A percentile compares a stretch with the other conserved stretches of the same genome.
These are phyloP conservation scores for Aelia acuminata DNA, from an alignment of 2,888 invertebrate genomes.

Conservation along the genomic window DNA sequence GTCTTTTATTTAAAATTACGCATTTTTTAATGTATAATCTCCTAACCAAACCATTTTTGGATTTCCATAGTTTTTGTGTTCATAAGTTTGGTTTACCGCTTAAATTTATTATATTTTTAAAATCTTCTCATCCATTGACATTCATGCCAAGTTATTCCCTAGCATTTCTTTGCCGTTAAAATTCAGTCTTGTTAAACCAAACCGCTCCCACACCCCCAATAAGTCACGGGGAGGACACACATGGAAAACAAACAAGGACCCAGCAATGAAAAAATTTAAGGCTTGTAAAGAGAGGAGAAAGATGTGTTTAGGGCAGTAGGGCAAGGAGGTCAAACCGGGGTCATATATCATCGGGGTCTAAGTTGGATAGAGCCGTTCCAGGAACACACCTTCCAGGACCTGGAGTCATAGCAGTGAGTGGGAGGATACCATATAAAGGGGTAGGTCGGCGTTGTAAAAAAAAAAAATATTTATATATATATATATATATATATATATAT, in stretches of 20 bases:
- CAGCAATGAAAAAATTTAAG: background rate
- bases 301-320: slow-evolving; percentile 9
- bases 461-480: too few species aligned
- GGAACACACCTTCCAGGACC: slow-evolving; percentile 5
- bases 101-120: too few species aligned
- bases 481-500: too few species aligned
- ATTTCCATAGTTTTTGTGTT: too few species aligned
- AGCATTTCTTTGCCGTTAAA: background rate
- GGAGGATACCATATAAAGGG: background rate
- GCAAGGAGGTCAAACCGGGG: background rate
- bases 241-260: background rate
- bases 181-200: background rate
- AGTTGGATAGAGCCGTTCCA: background rate
- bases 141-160: too few species aligned
- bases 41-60: too few species aligned
- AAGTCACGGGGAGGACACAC: background rate
- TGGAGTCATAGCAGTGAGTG: background rate
- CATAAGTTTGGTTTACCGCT: too few species aligned
- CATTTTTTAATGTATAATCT: too few species aligned
- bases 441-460: background rate
- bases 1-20: too few species aligned
- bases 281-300: background rate
- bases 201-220: background rate
- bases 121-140: too few species aligned
- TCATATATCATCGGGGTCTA: background rate